Percentiles rank a stretch among this genome's conserved stretches.
Evolutionary conservation across 2,797 vertebrate species (phyloP).

Genomic region (Acanthis flammea): DNA sequence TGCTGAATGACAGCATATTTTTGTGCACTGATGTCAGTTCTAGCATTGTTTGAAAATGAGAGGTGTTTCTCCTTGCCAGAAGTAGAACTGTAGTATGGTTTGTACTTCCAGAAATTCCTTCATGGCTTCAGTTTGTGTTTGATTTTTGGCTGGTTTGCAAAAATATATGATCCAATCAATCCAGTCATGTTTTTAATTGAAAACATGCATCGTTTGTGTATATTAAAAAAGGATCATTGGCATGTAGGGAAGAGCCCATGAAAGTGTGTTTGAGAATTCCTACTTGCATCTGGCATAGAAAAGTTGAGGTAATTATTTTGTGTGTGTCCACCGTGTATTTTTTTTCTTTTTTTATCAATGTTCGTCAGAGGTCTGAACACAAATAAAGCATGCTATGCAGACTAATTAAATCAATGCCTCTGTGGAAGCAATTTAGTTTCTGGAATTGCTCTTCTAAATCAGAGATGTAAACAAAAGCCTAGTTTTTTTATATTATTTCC

Average conservation of each 20-base stretch:
- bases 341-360: slow-evolving; percentile 13
- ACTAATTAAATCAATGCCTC: slow-evolving; percentile 62
- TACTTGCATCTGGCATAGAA: background rate
- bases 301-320: background rate
- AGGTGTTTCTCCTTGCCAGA: background rate
- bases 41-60: background rate
- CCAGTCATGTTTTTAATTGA: slow-evolving; percentile 43
- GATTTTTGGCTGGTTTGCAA: slow-evolving; percentile 45
- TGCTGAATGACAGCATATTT: background rate
- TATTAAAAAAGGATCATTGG: slow-evolving; percentile 5
- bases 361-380: slow-evolving; percentile 8
- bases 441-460: slow-evolving; percentile 66
- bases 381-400: slow-evolving; percentile 6
- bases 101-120: slow-evolving; percentile 55
- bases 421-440: slow-evolving; percentile 59
- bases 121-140: slow-evolving; percentile 42
- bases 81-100: background rate
- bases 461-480: slow-evolving; percentile 61
- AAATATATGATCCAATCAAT: slow-evolving; percentile 14
- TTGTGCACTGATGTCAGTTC: background rate
- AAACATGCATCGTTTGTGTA: background rate
- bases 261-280: slow-evolving; percentile 7
- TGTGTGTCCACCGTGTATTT: background rate
- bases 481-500: slow-evolving; percentile 54
- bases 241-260: background rate